phyloP scores from a whole-genome alignment of 2,888 invertebrate species.

The Bursaphelenchus okinawaensis region DNA sequence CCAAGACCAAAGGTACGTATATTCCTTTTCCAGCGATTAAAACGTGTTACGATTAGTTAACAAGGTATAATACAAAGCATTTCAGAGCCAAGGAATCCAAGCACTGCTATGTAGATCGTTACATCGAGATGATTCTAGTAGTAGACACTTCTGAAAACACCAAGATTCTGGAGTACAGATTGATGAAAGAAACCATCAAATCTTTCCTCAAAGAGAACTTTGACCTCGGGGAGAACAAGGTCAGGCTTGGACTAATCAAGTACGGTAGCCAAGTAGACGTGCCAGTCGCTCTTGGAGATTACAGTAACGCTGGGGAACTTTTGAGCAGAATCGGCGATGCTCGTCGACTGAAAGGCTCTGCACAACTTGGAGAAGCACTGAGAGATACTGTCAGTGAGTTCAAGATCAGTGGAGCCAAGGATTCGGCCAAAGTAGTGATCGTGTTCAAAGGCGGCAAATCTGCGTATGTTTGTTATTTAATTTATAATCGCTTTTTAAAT shows the following conservation, averaged over 20 bases:
- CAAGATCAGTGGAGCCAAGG: constrained; percentile 37
- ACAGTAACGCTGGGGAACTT: constrained; percentile 43
- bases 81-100: constrained; percentile 12
- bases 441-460: constrained; percentile 53
- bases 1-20: constrained; percentile 6
- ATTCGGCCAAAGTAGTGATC: constrained; percentile 43
- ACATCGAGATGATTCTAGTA: constrained; percentile 49
- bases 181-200: constrained; percentile 55
- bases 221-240: constrained; percentile 45
- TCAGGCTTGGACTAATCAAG: constrained; percentile 52
- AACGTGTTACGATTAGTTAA: too few species aligned
- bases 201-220: constrained; percentile 52
- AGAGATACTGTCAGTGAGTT: constrained; percentile 50
- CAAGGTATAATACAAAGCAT: too few species aligned
- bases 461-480: constrained; percentile 26
- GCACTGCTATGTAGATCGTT: constrained; percentile 41
- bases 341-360: constrained; percentile 44
- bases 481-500: not conserved
- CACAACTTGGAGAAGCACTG: constrained; percentile 47
- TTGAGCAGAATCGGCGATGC: constrained; percentile 46
- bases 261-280: constrained; percentile 51
- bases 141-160: constrained; percentile 53
- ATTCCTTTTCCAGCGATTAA: too few species aligned
- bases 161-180: constrained; percentile 52
- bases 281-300: constrained; percentile 52